phyloP scores from a whole-genome alignment of 2,888 invertebrate species.

The Norana najaformis region DNA sequence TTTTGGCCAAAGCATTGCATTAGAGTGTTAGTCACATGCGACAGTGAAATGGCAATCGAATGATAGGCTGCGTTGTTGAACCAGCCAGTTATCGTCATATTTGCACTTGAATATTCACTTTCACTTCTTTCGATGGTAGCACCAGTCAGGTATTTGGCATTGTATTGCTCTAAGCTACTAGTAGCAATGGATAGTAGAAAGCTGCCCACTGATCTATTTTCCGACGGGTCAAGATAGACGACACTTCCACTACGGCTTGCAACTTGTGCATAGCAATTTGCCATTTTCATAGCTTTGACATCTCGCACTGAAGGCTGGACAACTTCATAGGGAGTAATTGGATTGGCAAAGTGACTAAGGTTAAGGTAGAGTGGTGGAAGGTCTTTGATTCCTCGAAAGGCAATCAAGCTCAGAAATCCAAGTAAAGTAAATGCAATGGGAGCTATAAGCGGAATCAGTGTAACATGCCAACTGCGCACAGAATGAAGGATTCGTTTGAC shows the following conservation, averaged over 20 bases:
- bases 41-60: constrained; percentile 72
- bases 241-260: not conserved
- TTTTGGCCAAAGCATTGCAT: constrained; percentile 34
- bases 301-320: not conserved
- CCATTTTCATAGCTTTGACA: not conserved
- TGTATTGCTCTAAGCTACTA: not conserved
- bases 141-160: constrained; percentile 17
- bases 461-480: constrained; percentile 63
- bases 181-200: not conserved
- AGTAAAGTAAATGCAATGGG: constrained; percentile 71
- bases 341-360: constrained; percentile 39
- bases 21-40: constrained; percentile 54
- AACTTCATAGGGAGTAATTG: not conserved
- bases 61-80: constrained; percentile 68
- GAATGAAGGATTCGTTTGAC: constrained; percentile 48
- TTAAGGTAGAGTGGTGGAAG: constrained; percentile 37
- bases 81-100: constrained; percentile 34
- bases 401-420: constrained; percentile 68
- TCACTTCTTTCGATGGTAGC: not conserved
- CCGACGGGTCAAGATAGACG: not conserved
- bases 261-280: not conserved
- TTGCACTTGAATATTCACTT: not conserved
- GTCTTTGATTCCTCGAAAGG: constrained; percentile 59
- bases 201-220: not conserved
- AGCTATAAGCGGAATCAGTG: constrained; percentile 68